Base-by-base conservation (phyloP, 2,113 vertebrate species). In the Caracal caracal region DNA sequence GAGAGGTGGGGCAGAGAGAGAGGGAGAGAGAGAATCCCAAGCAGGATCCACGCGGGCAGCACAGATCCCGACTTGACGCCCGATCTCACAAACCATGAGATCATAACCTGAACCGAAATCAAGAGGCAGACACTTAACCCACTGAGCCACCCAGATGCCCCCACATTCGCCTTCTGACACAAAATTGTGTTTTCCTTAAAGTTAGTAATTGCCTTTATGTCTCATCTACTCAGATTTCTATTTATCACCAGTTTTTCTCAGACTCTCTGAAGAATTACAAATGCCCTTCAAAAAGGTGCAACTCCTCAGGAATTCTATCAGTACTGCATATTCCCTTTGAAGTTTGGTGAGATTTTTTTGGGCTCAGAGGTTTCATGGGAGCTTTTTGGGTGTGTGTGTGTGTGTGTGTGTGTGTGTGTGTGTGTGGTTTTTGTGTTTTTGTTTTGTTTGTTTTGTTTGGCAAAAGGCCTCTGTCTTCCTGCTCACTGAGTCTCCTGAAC, bases 211-310 rank as follows among this genome's bases (percentile, higher is more conserved):
- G 49, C 53, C 37, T 94, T 91, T 75, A 59, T 81, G 94, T 90
- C 66, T 82, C 59, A 76, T 75, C 75, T 90, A 81, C 43, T 94
- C 71, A 33, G 12, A 47, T 75, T 96, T 96, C 71, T 90, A 81
- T 63, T 6, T 5, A 16, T 79, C 49, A 86, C n/a, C 47, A 49
- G 20, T 49, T 75, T 94, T 66, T 68, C 75, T 65, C 71, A 30
- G 47, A 63, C n/a, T 80, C 20, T 75, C 30, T 65, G 53, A 61
- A 3, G 61, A 73, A 92, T 73, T 53, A 79, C 10, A 87, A 95
- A 94, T 5, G 4, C 5, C 43, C 65, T 43, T 43, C 51, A 80
- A 90, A 85, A 80, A 30, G 30, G 22, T 80, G 26, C 43, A 80
- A 6, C 24, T 84, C 35, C 43, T 66, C 56, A 59, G 5, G 35